These are phyloP conservation scores for Serripes groenlandicus DNA, from an alignment of 2,888 invertebrate genomes.

Conservation along the genomic window DNA sequence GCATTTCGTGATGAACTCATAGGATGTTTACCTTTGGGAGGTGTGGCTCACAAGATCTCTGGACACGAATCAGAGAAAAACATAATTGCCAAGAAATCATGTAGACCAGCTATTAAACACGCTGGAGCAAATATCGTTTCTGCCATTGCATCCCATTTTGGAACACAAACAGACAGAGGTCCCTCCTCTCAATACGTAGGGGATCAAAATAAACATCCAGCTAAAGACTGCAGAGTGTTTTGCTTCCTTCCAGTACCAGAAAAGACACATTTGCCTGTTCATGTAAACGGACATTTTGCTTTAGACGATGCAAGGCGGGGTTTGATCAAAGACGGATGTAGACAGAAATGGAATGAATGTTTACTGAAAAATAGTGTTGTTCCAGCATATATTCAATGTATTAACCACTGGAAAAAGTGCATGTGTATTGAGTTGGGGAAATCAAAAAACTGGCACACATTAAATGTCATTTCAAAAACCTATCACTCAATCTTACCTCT, in stretches of 20 bases:
- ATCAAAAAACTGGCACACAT: not conserved
- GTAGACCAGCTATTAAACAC: no score
- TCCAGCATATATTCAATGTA: constrained; percentile 17
- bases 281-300: constrained; percentile 78
- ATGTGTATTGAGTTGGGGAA: not conserved
- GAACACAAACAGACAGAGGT: no score
- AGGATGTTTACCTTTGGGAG: constrained; percentile 71
- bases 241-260: constrained; percentile 79
- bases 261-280: constrained; percentile 71
- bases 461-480: not conserved
- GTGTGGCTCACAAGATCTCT: constrained; percentile 61
- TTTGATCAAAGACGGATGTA: constrained; percentile 54
- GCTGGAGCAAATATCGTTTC: not conserved
- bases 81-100: no score
- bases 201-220: not conserved
- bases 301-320: constrained; percentile 71
- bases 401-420: constrained; percentile 1
- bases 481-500: constrained; percentile 31
- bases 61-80: not conserved
- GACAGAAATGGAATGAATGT: constrained; percentile 37
- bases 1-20: constrained; percentile 68
- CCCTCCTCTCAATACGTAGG: no score
- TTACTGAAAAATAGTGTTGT: constrained; percentile 16
- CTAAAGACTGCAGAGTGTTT: constrained; percentile 56
- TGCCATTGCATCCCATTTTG: not conserved